Base-by-base conservation (phyloP, 2,888 invertebrate species). In the Epicampocera succincta region DNA sequence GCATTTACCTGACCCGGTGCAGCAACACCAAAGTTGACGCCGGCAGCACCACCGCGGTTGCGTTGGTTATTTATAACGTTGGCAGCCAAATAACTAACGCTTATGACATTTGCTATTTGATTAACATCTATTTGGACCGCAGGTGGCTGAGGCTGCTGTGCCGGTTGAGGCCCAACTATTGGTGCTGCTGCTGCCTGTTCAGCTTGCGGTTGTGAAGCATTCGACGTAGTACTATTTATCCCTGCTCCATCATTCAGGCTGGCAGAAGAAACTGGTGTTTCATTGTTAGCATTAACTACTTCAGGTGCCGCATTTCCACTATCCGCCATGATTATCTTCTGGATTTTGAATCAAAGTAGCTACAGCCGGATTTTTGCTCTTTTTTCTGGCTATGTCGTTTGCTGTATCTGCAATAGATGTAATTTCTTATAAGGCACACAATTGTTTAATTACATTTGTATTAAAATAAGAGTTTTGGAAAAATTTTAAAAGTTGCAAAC, bases 31-130 rank as follows among this genome's bases (percentile, higher is more conserved):
- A 80, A 58, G 33, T 63, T 74, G 40, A 77, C 56, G n/a, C 58
- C 72, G n/a, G 84, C 86, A 44, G 84, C 86, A 42, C 85, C 84
- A 73, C 13, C 50, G 29, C 89, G 88, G 85, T 88, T 88, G 19
- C 88, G 86, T 83, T 88, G 88, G 71, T 86, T 87, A 82, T 89
- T 90, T 8, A 81, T 52, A 29, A 82, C 81, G 85, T 89, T 88
- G 38, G 83, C 85, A n/a, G 83, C 78, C 21, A 85, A 81, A 78
- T 85, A 84, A 38, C 82, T 75, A 3, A 85, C 83, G 71, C 83
- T 85, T n/a, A 83, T 80, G 5, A 83, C 79, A 81, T 85, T 85
- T 2, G 80, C 84, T 44, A 84, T 79, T 68, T 83, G 83, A 79
- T 82, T 78, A 13, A 65, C 72, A 61, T 78, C 82, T 58, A 74